Conservation (phyloP, 2,888 invertebrate genomes). For the Gryllus longicercus region DNA sequence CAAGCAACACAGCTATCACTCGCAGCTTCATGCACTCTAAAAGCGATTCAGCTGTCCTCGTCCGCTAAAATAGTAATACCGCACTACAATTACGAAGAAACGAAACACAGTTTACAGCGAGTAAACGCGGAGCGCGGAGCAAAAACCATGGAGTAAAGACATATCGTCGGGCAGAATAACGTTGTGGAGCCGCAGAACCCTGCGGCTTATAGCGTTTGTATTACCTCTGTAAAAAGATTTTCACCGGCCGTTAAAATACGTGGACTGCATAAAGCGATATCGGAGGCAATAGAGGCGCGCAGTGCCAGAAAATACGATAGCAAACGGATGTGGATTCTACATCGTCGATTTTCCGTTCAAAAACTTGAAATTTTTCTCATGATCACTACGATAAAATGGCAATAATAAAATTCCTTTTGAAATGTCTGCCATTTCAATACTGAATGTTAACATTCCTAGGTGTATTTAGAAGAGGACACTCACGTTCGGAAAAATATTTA, state of each 20-base stretch:
- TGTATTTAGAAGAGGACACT: no score
- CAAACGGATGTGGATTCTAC: no score
- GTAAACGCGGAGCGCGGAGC: background rate
- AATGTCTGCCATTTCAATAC: no score
- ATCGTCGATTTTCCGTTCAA: no score
- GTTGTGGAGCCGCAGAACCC: background rate
- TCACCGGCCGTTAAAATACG: background rate
- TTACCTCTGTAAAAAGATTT: slow-evolving; percentile 1
- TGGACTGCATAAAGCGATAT: background rate
- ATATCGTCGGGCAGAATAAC: background rate
- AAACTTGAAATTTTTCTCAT: no score
- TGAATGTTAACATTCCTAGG: no score
- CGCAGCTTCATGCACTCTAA: background rate
- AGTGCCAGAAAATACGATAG: no score
- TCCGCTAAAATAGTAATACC: background rate
- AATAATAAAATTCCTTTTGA: no score
- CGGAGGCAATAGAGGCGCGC: background rate
- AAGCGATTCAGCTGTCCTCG: slow-evolving; percentile 5
- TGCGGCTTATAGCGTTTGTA: background rate
- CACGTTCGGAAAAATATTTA: no score
- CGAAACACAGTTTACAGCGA: slow-evolving; percentile 6
- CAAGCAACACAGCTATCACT: background rate
- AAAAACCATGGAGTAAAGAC: background rate
- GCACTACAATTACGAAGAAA: slow-evolving; percentile 10
- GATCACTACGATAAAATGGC: no score